Percentiles rank a stretch among this genome's conserved stretches.
These are phyloP conservation scores for Grallaria varia DNA, from an alignment of 2,113 vertebrate species.

Conservation along the genomic window DNA sequence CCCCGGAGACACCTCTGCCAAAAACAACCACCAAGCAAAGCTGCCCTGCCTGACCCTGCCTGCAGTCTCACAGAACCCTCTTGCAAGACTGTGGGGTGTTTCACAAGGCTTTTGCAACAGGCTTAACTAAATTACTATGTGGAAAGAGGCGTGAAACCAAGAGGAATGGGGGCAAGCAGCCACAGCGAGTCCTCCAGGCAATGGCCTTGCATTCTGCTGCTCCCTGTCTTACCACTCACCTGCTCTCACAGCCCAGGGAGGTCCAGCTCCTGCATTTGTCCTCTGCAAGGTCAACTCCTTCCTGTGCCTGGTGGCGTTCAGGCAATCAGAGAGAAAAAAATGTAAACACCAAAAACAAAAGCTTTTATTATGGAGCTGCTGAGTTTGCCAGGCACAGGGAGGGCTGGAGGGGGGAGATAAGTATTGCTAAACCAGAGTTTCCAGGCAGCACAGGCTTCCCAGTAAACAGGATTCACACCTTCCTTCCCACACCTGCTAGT, in stretches of 20 bases:
- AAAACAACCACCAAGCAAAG: neutral
- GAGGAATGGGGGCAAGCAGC: neutral
- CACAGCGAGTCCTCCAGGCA: neutral
- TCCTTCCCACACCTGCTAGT: neutral
- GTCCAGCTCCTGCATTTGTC: neutral
- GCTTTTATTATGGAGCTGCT: neutral
- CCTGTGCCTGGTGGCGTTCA: neutral
- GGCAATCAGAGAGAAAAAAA: neutral
- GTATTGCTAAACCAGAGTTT: neutral
- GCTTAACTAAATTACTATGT: neutral
- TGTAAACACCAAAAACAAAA: conserved; percentile 2
- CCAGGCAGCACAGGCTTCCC: neutral
- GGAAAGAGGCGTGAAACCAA: neutral
- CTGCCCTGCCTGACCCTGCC: neutral
- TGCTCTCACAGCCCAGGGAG: neutral
- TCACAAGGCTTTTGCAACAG: conserved; percentile 14
- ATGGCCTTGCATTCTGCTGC: neutral
- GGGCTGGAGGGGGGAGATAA: neutral
- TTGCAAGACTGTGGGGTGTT: neutral
- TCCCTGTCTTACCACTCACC: neutral
- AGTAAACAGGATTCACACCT: neutral
- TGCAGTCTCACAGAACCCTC: neutral
- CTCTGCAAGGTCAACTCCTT: neutral
- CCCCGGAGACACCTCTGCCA: neutral
- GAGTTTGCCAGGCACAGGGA: neutral